Evolutionary conservation across 2,113 vertebrate species (phyloP).

Genomic region (Columba livia): DNA sequence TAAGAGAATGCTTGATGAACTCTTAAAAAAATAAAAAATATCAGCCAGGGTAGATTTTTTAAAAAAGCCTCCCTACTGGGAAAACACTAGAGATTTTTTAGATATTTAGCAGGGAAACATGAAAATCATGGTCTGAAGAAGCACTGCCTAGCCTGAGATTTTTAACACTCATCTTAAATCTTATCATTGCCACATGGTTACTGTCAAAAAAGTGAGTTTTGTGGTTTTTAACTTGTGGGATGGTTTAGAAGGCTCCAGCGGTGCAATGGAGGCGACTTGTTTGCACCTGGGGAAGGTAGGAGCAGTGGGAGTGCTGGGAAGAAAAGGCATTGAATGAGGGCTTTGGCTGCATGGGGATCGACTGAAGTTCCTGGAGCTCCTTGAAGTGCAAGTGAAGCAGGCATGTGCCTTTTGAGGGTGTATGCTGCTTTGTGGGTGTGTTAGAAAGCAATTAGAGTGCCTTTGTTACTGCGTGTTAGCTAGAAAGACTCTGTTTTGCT

Average conservation of each 20-base stretch:
- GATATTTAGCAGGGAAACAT: background rate
- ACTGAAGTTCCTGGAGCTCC: background rate
- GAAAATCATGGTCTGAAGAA: background rate
- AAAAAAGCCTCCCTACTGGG: background rate
- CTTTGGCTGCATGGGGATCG: background rate
- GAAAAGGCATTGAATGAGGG: background rate
- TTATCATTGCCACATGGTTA: background rate
- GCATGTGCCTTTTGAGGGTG: background rate
- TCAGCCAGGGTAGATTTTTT: background rate
- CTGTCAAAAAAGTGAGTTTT: background rate
- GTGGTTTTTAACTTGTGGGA: background rate
- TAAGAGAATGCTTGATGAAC: background rate
- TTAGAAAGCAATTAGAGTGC: background rate
- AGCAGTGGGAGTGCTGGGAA: accelerated
- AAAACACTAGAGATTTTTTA: background rate
- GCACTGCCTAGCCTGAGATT: background rate
- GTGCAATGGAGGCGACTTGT: background rate
- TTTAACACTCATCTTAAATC: background rate
- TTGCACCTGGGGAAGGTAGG: background rate
- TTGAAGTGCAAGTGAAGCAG: background rate
- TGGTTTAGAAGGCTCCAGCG: accelerated
- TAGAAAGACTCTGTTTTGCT: background rate
- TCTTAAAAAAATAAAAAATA: background rate
- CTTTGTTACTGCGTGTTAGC: background rate
- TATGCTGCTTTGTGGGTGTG: background rate